Percentiles rank a stretch among this genome's conserved stretches.
phyloP scores from a whole-genome alignment of 2,888 invertebrate genomes.

The Agrenia bidenticulata region DNA sequence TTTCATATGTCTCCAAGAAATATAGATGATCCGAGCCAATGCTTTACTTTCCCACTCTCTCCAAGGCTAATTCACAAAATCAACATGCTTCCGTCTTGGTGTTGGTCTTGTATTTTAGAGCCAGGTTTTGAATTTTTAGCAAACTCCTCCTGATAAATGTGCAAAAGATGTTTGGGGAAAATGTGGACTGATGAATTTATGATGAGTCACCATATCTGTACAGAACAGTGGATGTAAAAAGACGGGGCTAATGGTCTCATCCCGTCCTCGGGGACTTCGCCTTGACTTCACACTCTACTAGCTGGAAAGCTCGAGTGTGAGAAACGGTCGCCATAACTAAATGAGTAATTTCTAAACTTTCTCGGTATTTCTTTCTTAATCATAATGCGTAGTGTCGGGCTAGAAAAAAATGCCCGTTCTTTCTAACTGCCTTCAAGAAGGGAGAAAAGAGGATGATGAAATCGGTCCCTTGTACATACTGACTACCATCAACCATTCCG shows the following conservation, averaged over 20 bases:
- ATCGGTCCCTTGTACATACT: slow-evolving; percentile 8
- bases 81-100: no score
- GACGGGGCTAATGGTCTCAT: slow-evolving; percentile 10
- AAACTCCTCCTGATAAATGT: no score
- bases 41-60: no score
- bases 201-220: background rate
- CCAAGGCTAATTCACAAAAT: no score
- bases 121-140: no score
- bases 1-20: no score
- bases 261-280: background rate
- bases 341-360: slow-evolving; percentile 21
- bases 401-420: background rate
- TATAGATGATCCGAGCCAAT: no score
- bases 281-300: background rate
- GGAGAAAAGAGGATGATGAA: background rate
- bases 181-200: background rate
- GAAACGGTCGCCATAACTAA: slow-evolving; percentile 8
- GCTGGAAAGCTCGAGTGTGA: background rate
- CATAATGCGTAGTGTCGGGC: background rate
- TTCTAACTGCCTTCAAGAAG: background rate
- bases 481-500: background rate
- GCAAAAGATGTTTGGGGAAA: no score
- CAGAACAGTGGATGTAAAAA: background rate
- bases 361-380: slow-evolving; percentile 18
- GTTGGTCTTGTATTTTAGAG: no score